A percentile compares a stretch with the other conserved stretches of the same genome.
These are phyloP conservation scores for Acomys russatus DNA, from an alignment of 2,797 vertebrate genomes.

Conservation along the genomic window DNA sequence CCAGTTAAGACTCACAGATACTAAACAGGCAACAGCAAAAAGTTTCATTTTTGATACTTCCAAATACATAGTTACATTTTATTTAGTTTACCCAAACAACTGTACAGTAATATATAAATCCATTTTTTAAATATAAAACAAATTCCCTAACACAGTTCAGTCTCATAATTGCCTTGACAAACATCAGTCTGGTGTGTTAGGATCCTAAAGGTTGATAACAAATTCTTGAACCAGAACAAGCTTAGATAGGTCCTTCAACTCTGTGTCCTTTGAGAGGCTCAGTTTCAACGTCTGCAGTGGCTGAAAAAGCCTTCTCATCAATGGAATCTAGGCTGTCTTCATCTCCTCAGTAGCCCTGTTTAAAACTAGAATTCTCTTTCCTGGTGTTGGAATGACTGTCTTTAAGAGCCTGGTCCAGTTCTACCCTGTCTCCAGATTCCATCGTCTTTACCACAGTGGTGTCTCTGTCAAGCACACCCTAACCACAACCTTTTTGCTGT, in stretches of 20 bases:
- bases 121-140: not conserved
- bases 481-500: conserved; percentile 95
- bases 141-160: not conserved
- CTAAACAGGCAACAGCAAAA: not conserved
- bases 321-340: conserved; percentile 95
- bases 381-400: conserved; percentile 91
- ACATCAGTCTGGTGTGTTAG: not conserved
- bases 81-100: not conserved
- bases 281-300: conserved; percentile 92
- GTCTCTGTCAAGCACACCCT: no score
- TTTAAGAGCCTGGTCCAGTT: conserved; percentile 98
- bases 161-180: not conserved
- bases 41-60: not conserved
- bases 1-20: not conserved
- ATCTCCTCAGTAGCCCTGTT: conserved; percentile 94
- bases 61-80: not conserved
- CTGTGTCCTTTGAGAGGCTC: not conserved
- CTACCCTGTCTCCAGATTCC: conserved; percentile 97
- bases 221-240: not conserved
- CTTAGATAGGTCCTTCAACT: not conserved
- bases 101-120: not conserved
- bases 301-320: conserved; percentile 92
- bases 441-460: conserved; percentile 88
- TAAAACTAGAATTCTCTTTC: conserved; percentile 91
- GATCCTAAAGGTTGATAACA: not conserved